Conservation (phyloP, 2,888 invertebrate species). For the Caenorhabditis wallacei region DNA sequence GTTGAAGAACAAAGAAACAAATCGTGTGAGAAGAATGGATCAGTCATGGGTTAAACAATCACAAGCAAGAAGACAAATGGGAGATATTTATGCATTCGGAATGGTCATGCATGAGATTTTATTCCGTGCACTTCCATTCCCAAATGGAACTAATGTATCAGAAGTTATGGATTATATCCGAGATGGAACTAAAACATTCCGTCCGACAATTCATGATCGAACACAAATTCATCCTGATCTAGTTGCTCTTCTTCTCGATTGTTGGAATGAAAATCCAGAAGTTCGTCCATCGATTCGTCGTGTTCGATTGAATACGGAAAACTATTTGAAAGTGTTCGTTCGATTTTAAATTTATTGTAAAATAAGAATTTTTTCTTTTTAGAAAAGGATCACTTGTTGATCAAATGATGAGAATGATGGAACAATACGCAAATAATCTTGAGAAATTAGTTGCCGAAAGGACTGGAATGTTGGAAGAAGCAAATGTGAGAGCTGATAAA, state of each 20-base stretch:
- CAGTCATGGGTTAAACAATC: conserved; percentile 78
- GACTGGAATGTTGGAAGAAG: conserved; percentile 83
- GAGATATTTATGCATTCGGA: conserved; percentile 74
- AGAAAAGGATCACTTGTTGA: conserved; percentile 76
- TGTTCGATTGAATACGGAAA: conserved; percentile 82
- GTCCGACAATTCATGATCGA: conserved; percentile 77
- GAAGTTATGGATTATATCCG: conserved; percentile 78
- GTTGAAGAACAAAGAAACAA: conserved; percentile 77
- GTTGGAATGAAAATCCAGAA: conserved; percentile 80
- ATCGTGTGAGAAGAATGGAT: conserved; percentile 75
- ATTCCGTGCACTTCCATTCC: conserved; percentile 79
- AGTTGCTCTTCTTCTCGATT: conserved; percentile 74
- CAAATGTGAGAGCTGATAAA: conserved; percentile 80
- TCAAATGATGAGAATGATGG: conserved; percentile 78
- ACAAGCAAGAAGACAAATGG: conserved; percentile 67
- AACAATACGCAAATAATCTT: conserved; percentile 82
- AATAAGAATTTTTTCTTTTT: conserved; percentile 15
- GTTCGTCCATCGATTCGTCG: conserved; percentile 81
- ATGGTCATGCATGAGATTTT: conserved; percentile 80
- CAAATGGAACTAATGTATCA: conserved; percentile 75
- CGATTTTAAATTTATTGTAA: neutral
- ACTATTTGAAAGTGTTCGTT: conserved; percentile 78
- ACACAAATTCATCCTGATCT: conserved; percentile 80
- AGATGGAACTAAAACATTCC: conserved; percentile 76
- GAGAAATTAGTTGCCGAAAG: conserved; percentile 82